These are phyloP conservation scores for Capromys pilorides DNA, from an alignment of 2,797 vertebrate species.

Conservation along the genomic window DNA sequence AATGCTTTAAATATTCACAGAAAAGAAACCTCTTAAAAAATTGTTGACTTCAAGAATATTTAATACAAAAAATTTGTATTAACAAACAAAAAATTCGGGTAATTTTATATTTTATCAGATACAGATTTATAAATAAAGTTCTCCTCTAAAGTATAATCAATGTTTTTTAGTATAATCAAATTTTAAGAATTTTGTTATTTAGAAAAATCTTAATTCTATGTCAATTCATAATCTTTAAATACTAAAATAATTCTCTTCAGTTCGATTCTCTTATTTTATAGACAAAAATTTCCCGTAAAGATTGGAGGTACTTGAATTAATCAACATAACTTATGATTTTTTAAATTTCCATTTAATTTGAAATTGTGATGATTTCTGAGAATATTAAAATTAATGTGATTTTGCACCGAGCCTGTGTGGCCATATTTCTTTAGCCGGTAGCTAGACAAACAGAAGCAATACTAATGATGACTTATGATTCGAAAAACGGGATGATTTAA, in stretches of 20 bases:
- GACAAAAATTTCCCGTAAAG: slow-evolving; percentile 41
- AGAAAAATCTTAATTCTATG: neutral
- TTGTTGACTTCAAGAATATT: slow-evolving; percentile 25
- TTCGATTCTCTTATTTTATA: neutral
- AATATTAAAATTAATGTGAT: slow-evolving; percentile 71
- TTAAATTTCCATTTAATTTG: slow-evolving; percentile 43
- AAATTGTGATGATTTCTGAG: slow-evolving; percentile 68
- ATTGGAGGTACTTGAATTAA: slow-evolving; percentile 46
- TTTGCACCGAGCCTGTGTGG: slow-evolving; percentile 49
- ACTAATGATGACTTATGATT: slow-evolving; percentile 59
- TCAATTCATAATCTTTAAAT: slow-evolving; percentile 43
- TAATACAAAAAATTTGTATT: slow-evolving; percentile 32
- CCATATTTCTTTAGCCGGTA: slow-evolving; percentile 50
- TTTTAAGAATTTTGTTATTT: slow-evolving; percentile 18
- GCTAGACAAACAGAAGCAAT: slow-evolving; percentile 44
- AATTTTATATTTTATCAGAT: slow-evolving; percentile 31
- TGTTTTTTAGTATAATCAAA: neutral
- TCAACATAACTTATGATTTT: slow-evolving; percentile 56
- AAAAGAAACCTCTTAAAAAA: slow-evolving; percentile 23
- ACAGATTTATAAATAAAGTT: neutral
- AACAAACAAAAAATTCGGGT: neutral
- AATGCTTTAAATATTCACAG: slow-evolving; percentile 44
- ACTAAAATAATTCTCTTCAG: neutral
- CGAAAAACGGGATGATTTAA: slow-evolving; percentile 42
- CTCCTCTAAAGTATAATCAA: neutral